Evolutionary conservation across 1,140 invertebrate genomes (phyloP).

Genomic region (Trichogramma pretiosum): DNA sequence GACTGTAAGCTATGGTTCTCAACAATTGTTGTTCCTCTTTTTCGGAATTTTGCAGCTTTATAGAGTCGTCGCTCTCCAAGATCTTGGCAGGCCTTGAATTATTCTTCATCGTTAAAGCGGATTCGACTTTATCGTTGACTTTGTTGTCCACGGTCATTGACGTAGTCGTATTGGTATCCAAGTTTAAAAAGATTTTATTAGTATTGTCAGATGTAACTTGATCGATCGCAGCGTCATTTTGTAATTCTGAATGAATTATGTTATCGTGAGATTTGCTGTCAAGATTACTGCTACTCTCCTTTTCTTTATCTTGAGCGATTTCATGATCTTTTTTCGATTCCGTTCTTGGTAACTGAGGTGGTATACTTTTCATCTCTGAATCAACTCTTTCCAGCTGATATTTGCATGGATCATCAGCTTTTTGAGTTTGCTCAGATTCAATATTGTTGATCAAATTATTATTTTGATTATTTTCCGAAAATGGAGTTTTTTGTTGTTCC

Average conservation of each 20-base stretch:
- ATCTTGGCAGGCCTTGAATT: background rate
- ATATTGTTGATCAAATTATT: too few relatives aligned
- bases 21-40: conserved; percentile 36
- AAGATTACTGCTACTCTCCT: conserved; percentile 26
- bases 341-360: background rate
- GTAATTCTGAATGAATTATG: conserved; percentile 26
- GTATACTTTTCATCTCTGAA: too few relatives aligned
- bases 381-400: too few relatives aligned
- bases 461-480: background rate
- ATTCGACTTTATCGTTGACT: conserved; percentile 5
- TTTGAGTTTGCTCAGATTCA: too few relatives aligned
- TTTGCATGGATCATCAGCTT: too few relatives aligned
- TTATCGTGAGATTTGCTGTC: conserved; percentile 32
- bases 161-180: conserved; percentile 42
- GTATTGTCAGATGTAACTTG: conserved; percentile 24
- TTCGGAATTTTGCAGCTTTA: conserved; percentile 23
- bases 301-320: conserved; percentile 10
- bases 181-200: conserved; percentile 42
- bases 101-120: conserved; percentile 4
- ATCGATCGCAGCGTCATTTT: conserved; percentile 22
- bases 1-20: conserved; percentile 42
- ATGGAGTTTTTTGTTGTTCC: conserved; percentile 18
- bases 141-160: conserved; percentile 34
- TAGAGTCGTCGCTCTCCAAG: conserved; percentile 4
- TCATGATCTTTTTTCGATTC: conserved; percentile 1